Percentiles rank a stretch among this genome's conserved stretches.
phyloP scores from a whole-genome alignment of 2,113 vertebrate genomes.

The Pterocles gutturalis region DNA sequence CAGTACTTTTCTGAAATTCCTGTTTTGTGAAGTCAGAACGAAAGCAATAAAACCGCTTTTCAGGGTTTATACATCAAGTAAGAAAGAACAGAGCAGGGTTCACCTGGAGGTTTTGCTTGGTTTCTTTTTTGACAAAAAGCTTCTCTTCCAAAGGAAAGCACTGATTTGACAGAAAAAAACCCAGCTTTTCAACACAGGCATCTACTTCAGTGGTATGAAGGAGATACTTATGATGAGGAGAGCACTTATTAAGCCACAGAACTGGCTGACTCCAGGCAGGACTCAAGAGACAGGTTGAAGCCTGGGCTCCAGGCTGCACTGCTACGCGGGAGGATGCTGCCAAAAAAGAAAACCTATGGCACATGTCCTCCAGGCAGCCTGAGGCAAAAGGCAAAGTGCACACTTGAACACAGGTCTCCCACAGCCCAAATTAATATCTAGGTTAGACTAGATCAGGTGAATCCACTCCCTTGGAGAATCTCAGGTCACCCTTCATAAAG shows the following conservation, averaged over 20 bases:
- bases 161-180: neutral
- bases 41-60: neutral
- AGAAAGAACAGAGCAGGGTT: neutral
- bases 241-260: neutral
- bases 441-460: neutral
- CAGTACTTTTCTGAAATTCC: neutral
- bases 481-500: neutral
- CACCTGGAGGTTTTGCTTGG: neutral
- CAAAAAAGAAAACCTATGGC: neutral
- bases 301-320: neutral
- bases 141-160: neutral
- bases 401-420: neutral
- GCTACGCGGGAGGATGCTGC: neutral
- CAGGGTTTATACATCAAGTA: neutral
- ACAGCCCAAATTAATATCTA: neutral
- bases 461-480: neutral
- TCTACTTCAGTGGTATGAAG: neutral
- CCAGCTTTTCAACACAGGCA: neutral
- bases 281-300: neutral
- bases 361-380: accelerated
- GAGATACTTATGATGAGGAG: accelerated
- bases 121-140: neutral
- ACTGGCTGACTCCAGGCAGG: neutral
- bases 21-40: neutral
- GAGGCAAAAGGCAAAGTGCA: neutral